These are phyloP conservation scores for Pluvialis apricaria DNA, from an alignment of 2,113 vertebrate species.

Conservation along the genomic window DNA sequence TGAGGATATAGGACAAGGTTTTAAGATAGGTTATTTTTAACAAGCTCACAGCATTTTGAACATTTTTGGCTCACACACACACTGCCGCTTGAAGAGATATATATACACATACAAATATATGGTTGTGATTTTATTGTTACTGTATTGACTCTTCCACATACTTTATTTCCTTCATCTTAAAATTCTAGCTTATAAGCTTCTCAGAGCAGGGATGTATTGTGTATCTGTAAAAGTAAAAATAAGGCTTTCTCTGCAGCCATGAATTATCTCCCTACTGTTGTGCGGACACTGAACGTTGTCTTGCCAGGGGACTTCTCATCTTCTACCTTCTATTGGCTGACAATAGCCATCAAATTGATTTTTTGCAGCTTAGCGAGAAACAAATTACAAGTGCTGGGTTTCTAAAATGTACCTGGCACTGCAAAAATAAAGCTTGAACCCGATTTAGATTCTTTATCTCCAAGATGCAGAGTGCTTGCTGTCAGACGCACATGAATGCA, in stretches of 20 bases:
- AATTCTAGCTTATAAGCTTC: neutral
- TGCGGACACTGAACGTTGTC: neutral
- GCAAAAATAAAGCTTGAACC: neutral
- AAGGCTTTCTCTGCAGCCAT: neutral
- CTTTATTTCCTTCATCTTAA: neutral
- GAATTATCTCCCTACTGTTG: neutral
- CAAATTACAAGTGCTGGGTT: neutral
- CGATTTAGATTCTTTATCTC: neutral
- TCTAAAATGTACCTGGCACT: neutral
- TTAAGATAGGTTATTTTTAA: neutral
- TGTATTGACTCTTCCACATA: neutral
- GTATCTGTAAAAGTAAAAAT: neutral
- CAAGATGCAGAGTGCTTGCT: neutral
- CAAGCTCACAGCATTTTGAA: neutral
- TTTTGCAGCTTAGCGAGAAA: neutral
- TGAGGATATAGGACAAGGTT: neutral
- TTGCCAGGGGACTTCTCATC: neutral
- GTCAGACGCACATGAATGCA: constrained; percentile 3
- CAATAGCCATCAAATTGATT: neutral
- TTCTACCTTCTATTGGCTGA: neutral
- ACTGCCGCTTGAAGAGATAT: neutral
- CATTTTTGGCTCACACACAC: neutral
- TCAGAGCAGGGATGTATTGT: neutral
- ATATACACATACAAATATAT: too few relatives aligned
- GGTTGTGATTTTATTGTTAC: neutral